Evolutionary conservation across 2,113 vertebrate genomes (phyloP), one percentile per base, ranked within the genome.

Genomic region (Rattus norvegicus): DNA sequence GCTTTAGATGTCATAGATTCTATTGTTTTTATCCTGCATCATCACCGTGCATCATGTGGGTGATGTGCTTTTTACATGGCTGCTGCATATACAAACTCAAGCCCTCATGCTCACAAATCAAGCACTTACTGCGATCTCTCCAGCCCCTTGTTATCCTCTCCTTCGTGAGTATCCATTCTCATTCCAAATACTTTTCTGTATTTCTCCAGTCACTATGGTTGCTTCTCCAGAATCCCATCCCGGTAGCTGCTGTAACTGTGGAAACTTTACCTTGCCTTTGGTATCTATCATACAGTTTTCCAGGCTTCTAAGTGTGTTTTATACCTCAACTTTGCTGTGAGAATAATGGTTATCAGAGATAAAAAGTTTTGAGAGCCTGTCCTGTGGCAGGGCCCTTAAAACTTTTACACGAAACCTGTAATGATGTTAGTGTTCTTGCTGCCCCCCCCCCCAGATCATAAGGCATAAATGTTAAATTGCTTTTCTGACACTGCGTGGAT

Each of bases 361-460:
- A 36, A 11, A 11, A 92, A 79, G 76, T 70, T 93, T 75, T 90
- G 61, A 91, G 4, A 28, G 17, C 2, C 39, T 56, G 10, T 61
- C 61, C 26, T 61, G 14, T 81, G 56, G 94, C 92, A 33, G 26
- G 70, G 13, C 47, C 89, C 67, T 95, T 91, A n/a, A 70, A 91
- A 72, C 19, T 13, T 85, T 96, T 92, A 54, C 22, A 69, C 20
- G 4, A 89, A 77, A 36, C 16, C 36, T 79, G 11, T 36, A 79
- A 2, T 83, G 28, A 33, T 7, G 20, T 91, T 92, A 92, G 70
- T 84, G 33, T 28, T 17, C 11, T 93, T 47, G 49, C 72, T 92
- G 63, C 49, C 79, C n/a, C 88, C 79, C n/a, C 88, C 76, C 54
- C 73, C 6, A 94, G 7, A 93, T 92, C 93, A 92, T 88, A 33